Evolutionary conservation across 2,888 invertebrate genomes (phyloP), one percentile per base, ranked within the genome.

Genomic region (Drosophila planitibia): DNA sequence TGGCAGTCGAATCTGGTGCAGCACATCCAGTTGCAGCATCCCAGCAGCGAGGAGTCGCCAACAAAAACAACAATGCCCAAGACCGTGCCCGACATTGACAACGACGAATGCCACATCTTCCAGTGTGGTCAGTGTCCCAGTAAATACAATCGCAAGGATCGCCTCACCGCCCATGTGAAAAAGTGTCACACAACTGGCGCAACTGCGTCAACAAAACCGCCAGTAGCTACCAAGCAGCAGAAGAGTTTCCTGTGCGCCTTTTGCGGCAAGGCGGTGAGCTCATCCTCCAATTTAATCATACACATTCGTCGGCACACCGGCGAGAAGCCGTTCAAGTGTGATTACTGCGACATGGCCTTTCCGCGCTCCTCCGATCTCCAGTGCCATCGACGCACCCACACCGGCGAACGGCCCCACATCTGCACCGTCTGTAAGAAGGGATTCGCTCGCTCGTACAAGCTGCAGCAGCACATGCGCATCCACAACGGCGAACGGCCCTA

Each of bases 231-330:
- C n/a, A 85, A 85, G 44, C 83, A 87, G 41, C 85, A 83, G 6
- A 95, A 94, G 53, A 94, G 94, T 61, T 93, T 91, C 49, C 91
- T 95, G 6, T 95, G 95, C 70, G 93, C 95, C 6, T 95, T 95
- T 85, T 95, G 95, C 81, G 95, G 95, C 1, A 94, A 95, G 19
- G 94, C 95, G 10, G 95, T 95, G 77, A 94, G 95, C 33, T 95
- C 95, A 73, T 95, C 95, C 0, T 95, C 95, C 0, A 95, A 95
- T 84, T 92, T 95, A 16, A 95, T 95, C 25, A 95, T 96, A 4
- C 96, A 96, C 81, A 95, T 96, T 95, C 94, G 96, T 0, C 94
- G 95, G 0, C 96, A 96, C 79, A 96, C 96, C 0, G 96, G 96
- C 10, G 95, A 95, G 81, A 95, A 95, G 77, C 95, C 95, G 0